Base-by-base conservation (phyloP, 2,113 vertebrate genomes). In the Uria lomvia region DNA sequence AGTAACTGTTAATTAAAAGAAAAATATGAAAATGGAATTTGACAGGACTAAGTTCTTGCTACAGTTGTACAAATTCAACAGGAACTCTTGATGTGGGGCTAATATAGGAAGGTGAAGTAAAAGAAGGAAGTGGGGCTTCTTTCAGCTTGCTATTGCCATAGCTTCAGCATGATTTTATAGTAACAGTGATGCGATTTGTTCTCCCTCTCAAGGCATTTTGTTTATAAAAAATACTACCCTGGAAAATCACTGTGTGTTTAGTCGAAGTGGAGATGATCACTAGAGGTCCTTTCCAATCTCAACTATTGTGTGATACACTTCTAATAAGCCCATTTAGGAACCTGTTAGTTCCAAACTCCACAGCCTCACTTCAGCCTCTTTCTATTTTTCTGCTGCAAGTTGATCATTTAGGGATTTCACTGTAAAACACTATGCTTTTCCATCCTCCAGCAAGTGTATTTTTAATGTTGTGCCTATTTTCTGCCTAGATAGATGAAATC, bases 181-280 rank as follows among this genome's bases (percentile, higher is more conserved):
- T 47, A 95, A 90, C 68, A 90, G 62, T 80, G 42, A 60, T 90
- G 71, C 74, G 86, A 88, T 90, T 66, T 63, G 79, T 97, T 95
- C 73, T 94, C 86, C 70, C 60, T 95, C 80, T 94, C 34, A 79
- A 91, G 88, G 87, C 76, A 94, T 96, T 96, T 96, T 97, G 38
- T 94, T 95, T 92, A 92, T 74, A 43, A 96, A 96, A 97, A 96
- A 94, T 89, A 72, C 82, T 62, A 89, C 75, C 93, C 82, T 97
- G 50, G 74, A 96, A 94, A 96, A 97, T 87, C 66, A 93, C 67
- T 94, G 53, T 95, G 92, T 96, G 75, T 96, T 98, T 97, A 97
- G 91, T 93, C 83, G 91, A 92, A 98, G 65, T 79, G 92, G 67
- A 63, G 18, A 30, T 58, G 34, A 40, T 66, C 14, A 71, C 47